Conservation (phyloP, 2,797 vertebrate species). For the Iguana delicatissima region DNA sequence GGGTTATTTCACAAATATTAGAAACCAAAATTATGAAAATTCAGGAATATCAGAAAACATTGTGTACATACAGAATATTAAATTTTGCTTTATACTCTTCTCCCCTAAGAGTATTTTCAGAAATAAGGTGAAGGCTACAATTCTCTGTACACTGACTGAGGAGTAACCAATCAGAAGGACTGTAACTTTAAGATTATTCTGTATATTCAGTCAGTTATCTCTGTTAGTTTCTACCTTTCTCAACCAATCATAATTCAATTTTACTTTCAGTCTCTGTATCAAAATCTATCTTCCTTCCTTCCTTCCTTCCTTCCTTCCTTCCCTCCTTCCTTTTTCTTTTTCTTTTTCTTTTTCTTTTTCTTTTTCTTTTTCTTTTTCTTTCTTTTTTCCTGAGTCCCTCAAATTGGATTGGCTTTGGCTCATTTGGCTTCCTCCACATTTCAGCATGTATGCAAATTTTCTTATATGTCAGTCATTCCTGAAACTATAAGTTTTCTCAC, state of each 20-base stretch:
- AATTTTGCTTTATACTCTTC: background rate
- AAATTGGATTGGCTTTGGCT: background rate
- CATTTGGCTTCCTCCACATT: background rate
- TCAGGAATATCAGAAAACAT: background rate
- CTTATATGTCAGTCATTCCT: background rate
- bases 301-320: no score
- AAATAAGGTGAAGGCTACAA: background rate
- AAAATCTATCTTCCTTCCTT: background rate
- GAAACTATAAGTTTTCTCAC: background rate
- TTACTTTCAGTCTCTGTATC: background rate
- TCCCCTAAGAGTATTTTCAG: background rate
- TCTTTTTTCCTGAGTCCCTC: background rate
- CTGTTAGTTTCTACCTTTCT: constrained; percentile 5
- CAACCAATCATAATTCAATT: constrained; percentile 29
- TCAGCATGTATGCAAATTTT: background rate
- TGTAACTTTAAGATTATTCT: background rate
- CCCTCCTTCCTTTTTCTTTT: no score
- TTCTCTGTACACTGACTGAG: background rate
- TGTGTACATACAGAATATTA: background rate
- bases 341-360: background rate
- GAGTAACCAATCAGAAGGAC: background rate
- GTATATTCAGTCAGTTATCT: background rate
- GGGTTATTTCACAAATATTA: background rate
- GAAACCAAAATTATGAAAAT: constrained; percentile 2
- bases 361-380: no score